Evolutionary conservation across 1,140 invertebrate species (phyloP).

Genomic region (Ruditapes philippinarum): DNA sequence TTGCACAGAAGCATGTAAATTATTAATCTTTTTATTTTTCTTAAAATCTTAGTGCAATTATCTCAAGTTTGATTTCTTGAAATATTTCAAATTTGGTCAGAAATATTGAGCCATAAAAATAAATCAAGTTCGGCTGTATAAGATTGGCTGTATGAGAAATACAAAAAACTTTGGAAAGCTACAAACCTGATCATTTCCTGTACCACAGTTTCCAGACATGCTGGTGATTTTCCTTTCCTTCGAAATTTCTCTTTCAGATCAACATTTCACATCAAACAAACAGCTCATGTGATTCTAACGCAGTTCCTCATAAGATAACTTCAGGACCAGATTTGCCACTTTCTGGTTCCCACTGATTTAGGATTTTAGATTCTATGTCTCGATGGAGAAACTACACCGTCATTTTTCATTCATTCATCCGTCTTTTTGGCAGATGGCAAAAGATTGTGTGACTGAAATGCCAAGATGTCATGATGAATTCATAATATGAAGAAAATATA

Average conservation of each 20-base stretch:
- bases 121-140: too few relatives aligned
- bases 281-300: slow-evolving; percentile 47
- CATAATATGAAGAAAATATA: too few relatives aligned
- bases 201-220: slow-evolving; percentile 77
- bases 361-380: slow-evolving; percentile 81
- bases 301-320: slow-evolving; percentile 70
- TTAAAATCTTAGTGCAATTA: too few relatives aligned
- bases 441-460: too few relatives aligned
- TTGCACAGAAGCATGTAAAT: too few relatives aligned
- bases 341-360: slow-evolving; percentile 82
- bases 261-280: slow-evolving; percentile 72
- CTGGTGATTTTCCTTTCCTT: slow-evolving; percentile 79
- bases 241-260: slow-evolving; percentile 72
- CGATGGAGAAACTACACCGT: slow-evolving; percentile 82
- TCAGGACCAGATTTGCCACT: slow-evolving; percentile 81
- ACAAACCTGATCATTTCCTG: slow-evolving; percentile 78
- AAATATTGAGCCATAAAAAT: too few relatives aligned
- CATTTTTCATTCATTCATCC: slow-evolving; percentile 81
- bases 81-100: too few relatives aligned
- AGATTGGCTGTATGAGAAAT: too few relatives aligned
- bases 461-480: too few relatives aligned
- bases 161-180: too few relatives aligned
- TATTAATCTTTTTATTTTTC: too few relatives aligned
- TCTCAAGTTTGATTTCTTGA: too few relatives aligned
- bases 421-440: slow-evolving; percentile 71